Conservation (phyloP, 1,140 invertebrate species). For the Amphibalanus amphitrite region DNA sequence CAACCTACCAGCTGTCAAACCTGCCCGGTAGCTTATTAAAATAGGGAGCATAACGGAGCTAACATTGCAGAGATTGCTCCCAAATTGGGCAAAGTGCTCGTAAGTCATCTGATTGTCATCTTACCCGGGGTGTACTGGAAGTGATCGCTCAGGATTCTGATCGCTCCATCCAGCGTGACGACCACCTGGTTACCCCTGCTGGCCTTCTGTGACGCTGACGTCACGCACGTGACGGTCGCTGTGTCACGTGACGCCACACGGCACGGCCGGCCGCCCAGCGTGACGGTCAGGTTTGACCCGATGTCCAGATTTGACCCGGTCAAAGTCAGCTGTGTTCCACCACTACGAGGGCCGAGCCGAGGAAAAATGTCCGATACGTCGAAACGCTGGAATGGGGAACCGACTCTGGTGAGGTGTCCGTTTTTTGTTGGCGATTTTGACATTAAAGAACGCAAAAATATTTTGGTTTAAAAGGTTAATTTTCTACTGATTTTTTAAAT, state of each 20-base stretch:
- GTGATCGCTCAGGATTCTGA: constrained; percentile 47
- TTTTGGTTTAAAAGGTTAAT: no score
- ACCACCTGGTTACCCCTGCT: constrained; percentile 17
- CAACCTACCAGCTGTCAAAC: no score
- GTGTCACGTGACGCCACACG: constrained; percentile 72
- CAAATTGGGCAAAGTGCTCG: not conserved
- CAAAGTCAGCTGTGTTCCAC: constrained; percentile 80
- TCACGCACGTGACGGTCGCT: constrained; percentile 72
- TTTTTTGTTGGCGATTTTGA: no score
- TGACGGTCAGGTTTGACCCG: constrained; percentile 71
- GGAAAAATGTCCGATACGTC: constrained; percentile 63
- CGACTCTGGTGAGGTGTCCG: no score
- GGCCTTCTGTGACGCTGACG: constrained; percentile 38
- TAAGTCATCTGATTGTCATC: not conserved
- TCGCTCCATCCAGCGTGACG: constrained; percentile 66
- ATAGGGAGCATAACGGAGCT: no score
- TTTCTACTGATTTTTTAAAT: no score
- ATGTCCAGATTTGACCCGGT: constrained; percentile 83
- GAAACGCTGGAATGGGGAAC: constrained; percentile 37
- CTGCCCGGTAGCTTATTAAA: no score
- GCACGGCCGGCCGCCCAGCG: constrained; percentile 74
- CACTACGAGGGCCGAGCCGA: constrained; percentile 71
- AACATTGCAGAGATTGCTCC: not conserved
- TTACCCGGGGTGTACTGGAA: constrained; percentile 56
- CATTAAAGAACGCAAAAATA: no score